Conservation (phyloP, 2,797 vertebrate genomes). For the Bradypus variegatus region DNA sequence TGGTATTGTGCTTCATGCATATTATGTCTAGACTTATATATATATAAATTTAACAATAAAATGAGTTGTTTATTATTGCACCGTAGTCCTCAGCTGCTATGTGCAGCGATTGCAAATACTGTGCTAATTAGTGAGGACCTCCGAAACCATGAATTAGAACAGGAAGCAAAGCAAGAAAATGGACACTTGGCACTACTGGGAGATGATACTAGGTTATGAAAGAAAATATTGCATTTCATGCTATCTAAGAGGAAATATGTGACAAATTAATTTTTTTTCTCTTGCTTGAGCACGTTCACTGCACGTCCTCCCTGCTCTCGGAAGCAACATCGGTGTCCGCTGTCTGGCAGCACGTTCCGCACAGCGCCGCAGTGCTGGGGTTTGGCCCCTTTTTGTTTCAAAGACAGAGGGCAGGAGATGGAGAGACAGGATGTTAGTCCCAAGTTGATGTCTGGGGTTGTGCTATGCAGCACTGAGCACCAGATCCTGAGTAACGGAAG, state of each 20-base stretch:
- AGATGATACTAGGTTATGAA: slow-evolving; percentile 5
- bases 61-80: not conserved
- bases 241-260: slow-evolving; percentile 7
- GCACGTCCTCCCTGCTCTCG: not conserved
- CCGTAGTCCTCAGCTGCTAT: not conserved
- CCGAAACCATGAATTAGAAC: slow-evolving; percentile 24
- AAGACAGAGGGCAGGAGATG: not conserved
- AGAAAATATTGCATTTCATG: slow-evolving; percentile 27
- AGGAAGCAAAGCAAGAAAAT: not conserved
- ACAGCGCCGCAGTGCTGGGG: accelerated
- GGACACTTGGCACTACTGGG: slow-evolving; percentile 17
- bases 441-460: not conserved
- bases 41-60: slow-evolving; percentile 6
- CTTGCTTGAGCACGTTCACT: not conserved
- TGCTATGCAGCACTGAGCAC: not conserved
- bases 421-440: not conserved
- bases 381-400: not conserved
- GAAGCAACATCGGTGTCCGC: not conserved
- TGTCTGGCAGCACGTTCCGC: not conserved
- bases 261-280: slow-evolving; percentile 44
- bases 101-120: slow-evolving; percentile 21
- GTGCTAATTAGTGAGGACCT: slow-evolving; percentile 39
- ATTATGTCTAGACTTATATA: not conserved
- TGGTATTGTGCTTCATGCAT: not conserved
- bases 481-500: not conserved